Evolutionary conservation across 2,888 invertebrate species (phyloP).

Genomic region (Ommatoiulus sabulosus): DNA sequence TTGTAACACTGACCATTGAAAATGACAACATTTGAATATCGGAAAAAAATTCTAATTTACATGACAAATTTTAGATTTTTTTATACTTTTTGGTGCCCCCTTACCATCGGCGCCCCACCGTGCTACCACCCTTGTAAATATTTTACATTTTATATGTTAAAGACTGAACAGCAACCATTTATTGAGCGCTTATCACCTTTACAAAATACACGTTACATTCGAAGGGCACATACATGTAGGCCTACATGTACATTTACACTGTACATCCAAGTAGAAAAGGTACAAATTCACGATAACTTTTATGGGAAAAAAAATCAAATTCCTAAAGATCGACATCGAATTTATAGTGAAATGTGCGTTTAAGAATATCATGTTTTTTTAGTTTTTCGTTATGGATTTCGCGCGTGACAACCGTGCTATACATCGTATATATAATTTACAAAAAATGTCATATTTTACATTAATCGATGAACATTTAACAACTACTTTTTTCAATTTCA

Average conservation of each 20-base stretch:
- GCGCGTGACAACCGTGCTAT: background rate
- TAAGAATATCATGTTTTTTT: background rate
- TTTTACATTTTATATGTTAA: background rate
- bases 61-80: too few relatives aligned
- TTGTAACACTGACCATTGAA: too few relatives aligned
- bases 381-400: background rate
- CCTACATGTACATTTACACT: background rate
- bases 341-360: background rate
- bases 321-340: background rate
- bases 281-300: background rate
- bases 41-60: too few relatives aligned
- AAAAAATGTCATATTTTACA: background rate
- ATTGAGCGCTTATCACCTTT: constrained; percentile 24
- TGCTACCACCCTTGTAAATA: too few relatives aligned
- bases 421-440: background rate
- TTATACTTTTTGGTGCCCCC: too few relatives aligned
- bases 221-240: background rate
- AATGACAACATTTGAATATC: too few relatives aligned
- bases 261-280: constrained; percentile 4
- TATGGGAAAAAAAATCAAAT: background rate
- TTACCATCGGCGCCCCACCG: too few relatives aligned
- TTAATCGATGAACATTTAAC: background rate
- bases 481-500: background rate
- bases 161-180: constrained; percentile 6
- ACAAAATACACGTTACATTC: background rate